Evolutionary conservation across 1,140 invertebrate species (phyloP), one percentile per base, ranked within the genome.

Genomic region (Pygmarrhopalites habei): DNA sequence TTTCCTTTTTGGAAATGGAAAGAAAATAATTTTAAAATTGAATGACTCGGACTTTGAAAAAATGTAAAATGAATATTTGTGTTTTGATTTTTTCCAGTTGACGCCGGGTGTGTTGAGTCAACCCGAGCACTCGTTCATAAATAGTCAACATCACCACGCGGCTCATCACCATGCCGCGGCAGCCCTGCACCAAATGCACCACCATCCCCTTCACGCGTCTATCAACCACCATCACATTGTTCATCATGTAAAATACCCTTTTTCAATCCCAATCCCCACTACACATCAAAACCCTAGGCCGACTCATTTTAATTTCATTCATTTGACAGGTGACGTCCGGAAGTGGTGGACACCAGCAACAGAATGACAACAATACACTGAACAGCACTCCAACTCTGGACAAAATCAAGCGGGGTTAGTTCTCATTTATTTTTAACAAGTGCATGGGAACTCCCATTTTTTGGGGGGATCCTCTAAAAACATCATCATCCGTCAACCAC

Each of bases 221-320:
- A 56, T 56, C 29, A 56, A 56, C 53, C 53, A 56, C 53, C 53
- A 56, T 41, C 53, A 56, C 53, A 56, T 56, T n/a, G 53, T 56
- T 41, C 53, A 56, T 32, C 53, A 56, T 39, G n/a, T n/a, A n/a
- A n/a, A n/a, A n/a, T n/a, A n/a, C n/a, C n/a, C n/a, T n/a, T n/a
- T n/a, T n/a, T n/a, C n/a, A n/a, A n/a, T n/a, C n/a, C n/a, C n/a
- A n/a, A n/a, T n/a, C n/a, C n/a, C n/a, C n/a, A n/a, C n/a, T n/a
- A n/a, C n/a, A n/a, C n/a, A n/a, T n/a, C n/a, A n/a, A n/a, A n/a
- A n/a, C n/a, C n/a, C n/a, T n/a, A n/a, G n/a, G n/a, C n/a, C n/a
- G n/a, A n/a, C n/a, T n/a, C n/a, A n/a, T n/a, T n/a, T n/a, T n/a
- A n/a, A n/a, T n/a, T n/a, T n/a, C n/a, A n/a, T n/a, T n/a, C n/a